phyloP scores from a whole-genome alignment of 2,888 invertebrate species.

The Pedicia rivosa region DNA sequence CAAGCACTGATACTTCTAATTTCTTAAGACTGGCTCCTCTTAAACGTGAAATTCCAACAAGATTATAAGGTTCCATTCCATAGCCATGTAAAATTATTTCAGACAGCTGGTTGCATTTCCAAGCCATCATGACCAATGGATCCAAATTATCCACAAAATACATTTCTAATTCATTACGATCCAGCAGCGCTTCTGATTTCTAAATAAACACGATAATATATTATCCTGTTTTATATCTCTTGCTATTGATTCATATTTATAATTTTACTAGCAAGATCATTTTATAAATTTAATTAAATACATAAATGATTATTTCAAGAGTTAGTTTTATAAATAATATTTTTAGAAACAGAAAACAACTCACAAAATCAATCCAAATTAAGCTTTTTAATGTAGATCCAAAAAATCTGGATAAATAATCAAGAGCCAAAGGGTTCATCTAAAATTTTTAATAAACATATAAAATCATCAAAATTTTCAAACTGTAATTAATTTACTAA shows the following conservation, averaged over 20 bases:
- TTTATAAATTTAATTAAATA: no score
- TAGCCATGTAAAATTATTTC: constrained; percentile 37
- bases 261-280: no score
- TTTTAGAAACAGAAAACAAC: constrained; percentile 5
- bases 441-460: constrained; percentile 9
- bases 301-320: no score
- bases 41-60: constrained; percentile 27
- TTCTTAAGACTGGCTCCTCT: constrained; percentile 24
- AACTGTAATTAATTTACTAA: constrained; percentile 28
- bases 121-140: constrained; percentile 43
- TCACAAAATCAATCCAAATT: constrained; percentile 28
- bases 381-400: constrained; percentile 26
- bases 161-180: constrained; percentile 22
- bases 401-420: constrained; percentile 26
- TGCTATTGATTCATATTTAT: no score
- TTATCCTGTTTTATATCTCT: no score
- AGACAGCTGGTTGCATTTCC: constrained; percentile 37
- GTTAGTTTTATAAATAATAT: no score
- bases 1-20: constrained; percentile 28
- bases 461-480: neutral
- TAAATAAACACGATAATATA: constrained; percentile 7
- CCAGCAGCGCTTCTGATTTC: constrained; percentile 22
- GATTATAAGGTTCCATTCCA: constrained; percentile 27
- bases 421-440: constrained; percentile 28
- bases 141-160: constrained; percentile 26